Evolutionary conservation across 2,797 vertebrate genomes (phyloP), one percentile per base, ranked within the genome.

Genomic region (Sebastes goodei): DNA sequence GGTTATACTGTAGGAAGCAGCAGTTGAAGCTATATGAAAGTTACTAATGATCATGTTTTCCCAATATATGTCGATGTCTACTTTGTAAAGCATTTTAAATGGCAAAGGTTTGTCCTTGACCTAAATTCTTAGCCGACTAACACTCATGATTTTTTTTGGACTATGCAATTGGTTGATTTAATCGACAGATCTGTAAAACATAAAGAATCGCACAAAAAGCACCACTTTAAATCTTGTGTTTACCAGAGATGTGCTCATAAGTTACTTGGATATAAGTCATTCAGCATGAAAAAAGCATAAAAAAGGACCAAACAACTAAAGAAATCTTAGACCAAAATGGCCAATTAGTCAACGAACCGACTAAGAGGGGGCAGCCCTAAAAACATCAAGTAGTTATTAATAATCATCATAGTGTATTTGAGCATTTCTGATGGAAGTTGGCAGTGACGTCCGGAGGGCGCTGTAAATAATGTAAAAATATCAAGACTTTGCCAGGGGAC

Each of bases 141-240:
- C 23, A 23, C 23, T 23, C 23, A 0, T 2, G 7, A 46, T 17
- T 46, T 46, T 4, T 38, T 17, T 46, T 46, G 0, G 0, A 46
- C 42, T 20, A 17, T 20, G 6, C 42, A 46, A 17, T 46, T 46
- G 14, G 42, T 20, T 46, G 42, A 46, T 46, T 46, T 46, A 46
- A 46, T 46, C 15, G 0, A 20, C 42, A 46, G 42, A 46, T 17
- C 42, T 20, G 42, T 46, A 46, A 46, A 46, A 46, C 42, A 46
- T 3, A 46, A 20, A 46, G 42, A 46, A 46, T 17, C 1, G 6
- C 42, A 7, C 15, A 46, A 17, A 46, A 46, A 17, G 7, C 15
- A 46, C 42, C 7, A 46, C 42, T 46, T 46, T 17, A 46, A 46
- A 46, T 46, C 14, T 46, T 46, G 38, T 46, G 38, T 46, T 46